Evolutionary conservation across 2,797 vertebrate species (phyloP), one percentile per base, ranked within the genome.

Genomic region (Lutjanus argentimaculatus): DNA sequence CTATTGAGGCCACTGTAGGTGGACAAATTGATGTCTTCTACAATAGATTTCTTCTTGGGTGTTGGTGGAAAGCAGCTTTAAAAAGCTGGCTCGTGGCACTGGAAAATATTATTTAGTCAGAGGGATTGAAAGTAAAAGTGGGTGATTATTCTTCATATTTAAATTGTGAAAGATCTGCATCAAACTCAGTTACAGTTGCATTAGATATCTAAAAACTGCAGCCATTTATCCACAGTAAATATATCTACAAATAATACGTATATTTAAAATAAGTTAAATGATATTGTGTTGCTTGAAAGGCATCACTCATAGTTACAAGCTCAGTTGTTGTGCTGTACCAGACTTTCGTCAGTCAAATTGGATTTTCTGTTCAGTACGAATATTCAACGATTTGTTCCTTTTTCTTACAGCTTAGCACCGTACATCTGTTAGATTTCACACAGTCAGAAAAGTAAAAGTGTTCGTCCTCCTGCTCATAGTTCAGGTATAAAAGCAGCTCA

Each of bases 1-100:
- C 36, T 87, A 85, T 85, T 80, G 76, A 90, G 77, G 81, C 68
- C 74, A 78, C 74, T 75, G 66, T 63, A 83, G 81, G 79, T 84
- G 85, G 73, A 87, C 51, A 76, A 69, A 81, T 85, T 86, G 66
- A 85, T 80, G 63, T 82, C 7, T 72, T 76, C 59, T 48, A 57
- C 66, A 75, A 72, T 58, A 66, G 43, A 79, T 80, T 76, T 58
- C 7, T 61, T 68, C 19, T 42, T 73, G 43, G 21, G 68, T 75
- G 53, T 48, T 71, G 59, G 42, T 52, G 42, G 11, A 82, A 66
- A 70, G 40, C 4, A 4, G 69, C 42, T 13, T 55, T 52, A 56
- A 61, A 65, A 67, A 80, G 65, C 12, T 52, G 46, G 12, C 62
- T 56, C 13, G 17, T 62, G 4, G 55, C 17, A n/a, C 6, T 14